phyloP scores from a whole-genome alignment of 2,888 invertebrate species.

The Panorpa germanica region DNA sequence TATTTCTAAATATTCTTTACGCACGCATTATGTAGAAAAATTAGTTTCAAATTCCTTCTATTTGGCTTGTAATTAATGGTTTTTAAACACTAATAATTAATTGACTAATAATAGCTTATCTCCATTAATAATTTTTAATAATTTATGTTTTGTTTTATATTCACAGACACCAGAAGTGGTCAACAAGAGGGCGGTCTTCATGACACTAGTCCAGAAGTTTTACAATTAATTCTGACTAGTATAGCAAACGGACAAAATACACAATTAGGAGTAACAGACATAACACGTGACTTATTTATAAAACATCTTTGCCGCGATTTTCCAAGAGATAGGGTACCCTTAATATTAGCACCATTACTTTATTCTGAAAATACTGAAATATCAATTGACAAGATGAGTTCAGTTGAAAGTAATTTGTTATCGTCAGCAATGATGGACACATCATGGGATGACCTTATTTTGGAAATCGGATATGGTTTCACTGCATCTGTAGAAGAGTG shows the following conservation, averaged over 20 bases:
- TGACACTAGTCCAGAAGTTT: slow-evolving; percentile 77
- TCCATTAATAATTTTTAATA: not conserved
- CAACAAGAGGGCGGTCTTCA: slow-evolving; percentile 66
- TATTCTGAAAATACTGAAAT: slow-evolving; percentile 61
- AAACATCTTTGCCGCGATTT: slow-evolving; percentile 70
- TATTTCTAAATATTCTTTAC: too few species aligned
- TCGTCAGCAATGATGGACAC: slow-evolving; percentile 46
- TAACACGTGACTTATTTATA: slow-evolving; percentile 63
- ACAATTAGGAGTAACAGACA: slow-evolving; percentile 44
- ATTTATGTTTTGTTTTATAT: slow-evolving; percentile 11
- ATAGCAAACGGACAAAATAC: slow-evolving; percentile 36
- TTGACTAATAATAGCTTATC: too few species aligned
- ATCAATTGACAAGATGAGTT: slow-evolving; percentile 40
- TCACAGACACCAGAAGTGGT: slow-evolving; percentile 40
- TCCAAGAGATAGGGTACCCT: slow-evolving; percentile 72
- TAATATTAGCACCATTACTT: slow-evolving; percentile 73
- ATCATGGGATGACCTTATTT: slow-evolving; percentile 70
- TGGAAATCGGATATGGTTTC: slow-evolving; percentile 83
- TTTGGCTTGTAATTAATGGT: too few species aligned
- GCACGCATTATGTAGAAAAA: too few species aligned
- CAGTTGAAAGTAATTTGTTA: slow-evolving; percentile 34
- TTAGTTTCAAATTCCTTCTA: too few species aligned
- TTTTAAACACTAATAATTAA: too few species aligned
- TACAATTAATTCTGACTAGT: slow-evolving; percentile 59
- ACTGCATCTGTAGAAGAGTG: slow-evolving; percentile 77